phyloP scores from a whole-genome alignment of 2,797 vertebrate species.

The Garrulus glandarius region DNA sequence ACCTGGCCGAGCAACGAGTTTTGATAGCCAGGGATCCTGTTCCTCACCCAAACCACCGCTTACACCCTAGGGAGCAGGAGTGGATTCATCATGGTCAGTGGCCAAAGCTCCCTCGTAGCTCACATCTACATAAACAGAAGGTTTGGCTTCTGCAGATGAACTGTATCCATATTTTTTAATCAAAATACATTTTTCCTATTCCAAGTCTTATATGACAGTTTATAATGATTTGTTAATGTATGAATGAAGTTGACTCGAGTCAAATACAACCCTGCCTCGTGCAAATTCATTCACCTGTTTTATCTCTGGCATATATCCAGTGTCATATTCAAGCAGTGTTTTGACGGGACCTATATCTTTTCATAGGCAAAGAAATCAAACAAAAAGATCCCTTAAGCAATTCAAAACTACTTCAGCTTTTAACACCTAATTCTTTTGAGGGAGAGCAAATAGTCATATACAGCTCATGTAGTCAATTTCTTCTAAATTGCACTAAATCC shows the following conservation, averaged over 20 bases:
- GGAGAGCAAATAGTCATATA: background rate
- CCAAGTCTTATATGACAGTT: slow-evolving; percentile 11
- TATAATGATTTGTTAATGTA: slow-evolving; percentile 27
- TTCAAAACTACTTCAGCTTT: slow-evolving; percentile 5
- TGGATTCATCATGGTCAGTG: background rate
- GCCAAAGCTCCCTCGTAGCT: background rate
- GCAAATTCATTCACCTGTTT: slow-evolving; percentile 7
- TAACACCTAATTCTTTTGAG: slow-evolving; percentile 1
- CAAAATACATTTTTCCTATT: slow-evolving; percentile 44
- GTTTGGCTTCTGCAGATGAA: slow-evolving; percentile 45
- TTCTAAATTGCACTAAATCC: slow-evolving; percentile 29
- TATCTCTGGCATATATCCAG: background rate
- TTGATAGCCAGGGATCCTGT: slow-evolving; percentile 97
- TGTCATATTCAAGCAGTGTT: slow-evolving; percentile 7
- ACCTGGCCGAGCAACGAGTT: slow-evolving; percentile 92
- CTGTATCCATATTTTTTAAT: slow-evolving; percentile 35
- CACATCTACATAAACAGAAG: slow-evolving; percentile 22
- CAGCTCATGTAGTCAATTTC: background rate
- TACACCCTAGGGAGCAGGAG: slow-evolving; percentile 73
- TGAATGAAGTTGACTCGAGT: slow-evolving; percentile 34
- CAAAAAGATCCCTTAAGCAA: background rate
- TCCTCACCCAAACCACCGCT: slow-evolving; percentile 90
- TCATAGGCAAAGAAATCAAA: background rate
- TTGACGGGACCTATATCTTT: slow-evolving; percentile 7
- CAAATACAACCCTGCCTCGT: background rate